These are phyloP conservation scores for Tetramorium alpestre DNA, from an alignment of 1,140 invertebrate species.

Conservation along the genomic window DNA sequence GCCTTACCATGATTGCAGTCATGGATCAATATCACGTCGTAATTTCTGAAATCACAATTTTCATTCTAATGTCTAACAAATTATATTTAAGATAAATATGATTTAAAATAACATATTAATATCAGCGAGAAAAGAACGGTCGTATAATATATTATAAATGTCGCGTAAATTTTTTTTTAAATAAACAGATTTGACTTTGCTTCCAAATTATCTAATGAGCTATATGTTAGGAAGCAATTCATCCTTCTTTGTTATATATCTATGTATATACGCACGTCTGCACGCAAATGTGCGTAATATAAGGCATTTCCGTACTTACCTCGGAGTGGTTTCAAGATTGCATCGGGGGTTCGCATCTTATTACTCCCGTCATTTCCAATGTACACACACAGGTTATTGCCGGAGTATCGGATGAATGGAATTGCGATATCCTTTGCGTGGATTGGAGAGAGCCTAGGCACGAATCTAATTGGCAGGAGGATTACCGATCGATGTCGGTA, in stretches of 20 bases:
- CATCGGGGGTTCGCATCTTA: slow-evolving; percentile 67
- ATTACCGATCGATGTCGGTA: slow-evolving; percentile 64
- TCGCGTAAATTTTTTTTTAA: not conserved
- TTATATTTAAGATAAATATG: not conserved
- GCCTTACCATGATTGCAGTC: slow-evolving; percentile 72
- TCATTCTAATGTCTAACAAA: not conserved
- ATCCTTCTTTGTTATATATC: not conserved
- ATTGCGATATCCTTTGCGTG: slow-evolving; percentile 65
- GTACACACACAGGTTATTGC: slow-evolving; percentile 66
- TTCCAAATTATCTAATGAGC: not conserved
- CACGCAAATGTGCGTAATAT: slow-evolving; percentile 34
- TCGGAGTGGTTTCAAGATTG: slow-evolving; percentile 66
- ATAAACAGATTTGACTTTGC: not conserved
- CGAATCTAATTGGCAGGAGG: slow-evolving; percentile 67
- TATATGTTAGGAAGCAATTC: not conserved
- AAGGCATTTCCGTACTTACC: slow-evolving; percentile 40
- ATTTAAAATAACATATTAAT: not conserved
- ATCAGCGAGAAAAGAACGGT: not conserved
- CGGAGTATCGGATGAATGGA: slow-evolving; percentile 64
- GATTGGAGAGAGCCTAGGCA: slow-evolving; percentile 36
- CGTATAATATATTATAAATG: not conserved
- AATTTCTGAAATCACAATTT: slow-evolving; percentile 5
- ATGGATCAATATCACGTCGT: slow-evolving; percentile 73
- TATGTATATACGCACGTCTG: not conserved
- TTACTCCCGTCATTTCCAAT: slow-evolving; percentile 68